Percentiles rank a stretch among this genome's conserved stretches.
Evolutionary conservation across 2,113 vertebrate genomes (phyloP).

Genomic region (Xiphophorus couchianus): DNA sequence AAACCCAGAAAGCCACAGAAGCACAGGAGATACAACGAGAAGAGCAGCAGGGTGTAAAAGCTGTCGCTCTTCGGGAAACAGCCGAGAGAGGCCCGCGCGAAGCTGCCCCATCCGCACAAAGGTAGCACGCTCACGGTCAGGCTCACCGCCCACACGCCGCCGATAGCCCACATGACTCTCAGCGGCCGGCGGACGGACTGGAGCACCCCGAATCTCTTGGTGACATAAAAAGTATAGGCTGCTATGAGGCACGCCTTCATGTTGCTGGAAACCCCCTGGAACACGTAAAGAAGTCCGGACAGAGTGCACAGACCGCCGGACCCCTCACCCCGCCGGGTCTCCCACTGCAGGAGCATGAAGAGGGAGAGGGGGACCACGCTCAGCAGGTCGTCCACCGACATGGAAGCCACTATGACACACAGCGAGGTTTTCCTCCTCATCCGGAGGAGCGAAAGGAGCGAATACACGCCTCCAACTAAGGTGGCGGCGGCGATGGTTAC

Average conservation of each 20-base stretch:
- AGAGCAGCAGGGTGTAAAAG: conserved; percentile 84
- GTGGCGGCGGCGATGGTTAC: conserved; percentile 80
- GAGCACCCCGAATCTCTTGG: conserved; percentile 73
- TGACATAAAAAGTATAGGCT: conserved; percentile 89
- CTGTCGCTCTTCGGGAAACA: conserved; percentile 85
- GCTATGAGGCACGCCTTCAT: conserved; percentile 91
- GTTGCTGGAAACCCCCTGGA: conserved; percentile 92
- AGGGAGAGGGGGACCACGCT: conserved; percentile 85
- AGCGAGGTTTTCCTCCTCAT: conserved; percentile 84
- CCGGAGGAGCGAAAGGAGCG: conserved; percentile 83
- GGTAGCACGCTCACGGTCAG: conserved; percentile 87
- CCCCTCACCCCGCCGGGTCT: conserved; percentile 44
- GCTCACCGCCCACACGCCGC: conserved; percentile 84
- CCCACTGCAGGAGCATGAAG: conserved; percentile 89
- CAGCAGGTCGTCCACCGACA: conserved; percentile 92
- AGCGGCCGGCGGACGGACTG: conserved; percentile 63
- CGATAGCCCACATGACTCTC: conserved; percentile 80
- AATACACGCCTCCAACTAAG: conserved; percentile 87
- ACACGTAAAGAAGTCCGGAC: conserved; percentile 89
- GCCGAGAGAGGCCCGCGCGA: conserved; percentile 85
- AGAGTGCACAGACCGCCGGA: conserved; percentile 83
- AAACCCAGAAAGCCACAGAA: conserved; percentile 83
- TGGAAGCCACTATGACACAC: conserved; percentile 88
- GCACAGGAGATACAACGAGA: conserved; percentile 83
- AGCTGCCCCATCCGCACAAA: conserved; percentile 91